Conservation (phyloP, 2,888 invertebrate genomes). For the Octodonta nipae region DNA sequence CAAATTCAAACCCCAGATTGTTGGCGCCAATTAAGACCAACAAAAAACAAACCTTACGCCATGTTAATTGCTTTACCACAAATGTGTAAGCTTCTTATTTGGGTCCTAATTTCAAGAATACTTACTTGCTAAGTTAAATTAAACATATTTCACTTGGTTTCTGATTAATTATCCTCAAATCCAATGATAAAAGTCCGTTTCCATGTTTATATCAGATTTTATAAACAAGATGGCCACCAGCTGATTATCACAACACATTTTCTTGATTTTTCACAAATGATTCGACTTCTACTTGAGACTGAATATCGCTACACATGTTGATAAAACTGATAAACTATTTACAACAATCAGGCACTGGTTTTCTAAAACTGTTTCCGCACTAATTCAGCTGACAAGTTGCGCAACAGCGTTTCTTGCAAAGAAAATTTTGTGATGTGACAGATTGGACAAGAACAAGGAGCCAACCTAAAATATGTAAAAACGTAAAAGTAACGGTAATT, state of each 20-base stretch:
- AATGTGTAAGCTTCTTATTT: too few relatives aligned
- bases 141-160: slow-evolving; percentile 5
- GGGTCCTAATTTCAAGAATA: too few relatives aligned
- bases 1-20: slow-evolving; percentile 19
- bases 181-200: slow-evolving; percentile 26
- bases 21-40: slow-evolving; percentile 28
- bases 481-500: too few relatives aligned
- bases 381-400: slow-evolving; percentile 27
- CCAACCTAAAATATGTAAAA: too few relatives aligned
- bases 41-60: slow-evolving; percentile 20
- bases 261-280: slow-evolving; percentile 7
- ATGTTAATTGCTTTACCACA: too few relatives aligned
- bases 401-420: slow-evolving; percentile 26
- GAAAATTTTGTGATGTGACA: slow-evolving; percentile 13
- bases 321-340: slow-evolving; percentile 7
- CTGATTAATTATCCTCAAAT: too few relatives aligned
- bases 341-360: slow-evolving; percentile 10
- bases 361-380: slow-evolving; percentile 10
- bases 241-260: slow-evolving; percentile 24
- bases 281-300: slow-evolving; percentile 11
- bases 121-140: slow-evolving; percentile 8
- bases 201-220: slow-evolving; percentile 31
- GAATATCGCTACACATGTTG: slow-evolving; percentile 13
- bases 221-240: slow-evolving; percentile 35
- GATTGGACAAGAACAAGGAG: too few relatives aligned